These are phyloP conservation scores for Eilema sororculum DNA, from an alignment of 2,888 invertebrate species.

Conservation along the genomic window DNA sequence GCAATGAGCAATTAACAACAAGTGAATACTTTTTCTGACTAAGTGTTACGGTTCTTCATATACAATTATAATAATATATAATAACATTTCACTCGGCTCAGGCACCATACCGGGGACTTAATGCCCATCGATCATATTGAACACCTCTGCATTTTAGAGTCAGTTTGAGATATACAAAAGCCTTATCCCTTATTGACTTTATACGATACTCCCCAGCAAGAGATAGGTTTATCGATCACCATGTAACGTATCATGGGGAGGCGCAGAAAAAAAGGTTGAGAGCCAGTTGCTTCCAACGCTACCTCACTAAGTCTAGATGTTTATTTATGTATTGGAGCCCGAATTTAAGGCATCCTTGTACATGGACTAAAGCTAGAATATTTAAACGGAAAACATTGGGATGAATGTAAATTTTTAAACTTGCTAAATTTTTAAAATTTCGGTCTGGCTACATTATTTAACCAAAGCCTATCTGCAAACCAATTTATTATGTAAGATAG, in stretches of 20 bases:
- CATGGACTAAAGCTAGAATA: background rate
- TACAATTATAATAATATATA: background rate
- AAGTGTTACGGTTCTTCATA: background rate
- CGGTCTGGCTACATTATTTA: background rate
- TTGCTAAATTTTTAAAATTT: background rate
- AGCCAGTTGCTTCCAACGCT: background rate
- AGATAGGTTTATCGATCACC: no score
- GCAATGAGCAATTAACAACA: no score
- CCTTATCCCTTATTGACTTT: no score
- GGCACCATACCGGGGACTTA: background rate
- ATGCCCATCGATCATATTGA: background rate
- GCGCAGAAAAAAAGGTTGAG: constrained; percentile 2
- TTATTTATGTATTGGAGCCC: constrained; percentile 8
- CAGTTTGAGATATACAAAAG: background rate
- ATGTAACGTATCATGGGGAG: background rate
- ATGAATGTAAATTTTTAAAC: background rate
- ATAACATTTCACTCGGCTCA: background rate
- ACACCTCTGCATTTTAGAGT: background rate
- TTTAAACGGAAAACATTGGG: background rate
- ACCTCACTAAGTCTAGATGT: background rate
- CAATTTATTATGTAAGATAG: background rate
- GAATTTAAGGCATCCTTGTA: constrained; percentile 7
- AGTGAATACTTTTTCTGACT: no score
- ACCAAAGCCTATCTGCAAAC: background rate
- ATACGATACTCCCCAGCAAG: no score